Evolutionary conservation across 2,888 invertebrate species (phyloP).

Genomic region (Hedychridium roseum): DNA sequence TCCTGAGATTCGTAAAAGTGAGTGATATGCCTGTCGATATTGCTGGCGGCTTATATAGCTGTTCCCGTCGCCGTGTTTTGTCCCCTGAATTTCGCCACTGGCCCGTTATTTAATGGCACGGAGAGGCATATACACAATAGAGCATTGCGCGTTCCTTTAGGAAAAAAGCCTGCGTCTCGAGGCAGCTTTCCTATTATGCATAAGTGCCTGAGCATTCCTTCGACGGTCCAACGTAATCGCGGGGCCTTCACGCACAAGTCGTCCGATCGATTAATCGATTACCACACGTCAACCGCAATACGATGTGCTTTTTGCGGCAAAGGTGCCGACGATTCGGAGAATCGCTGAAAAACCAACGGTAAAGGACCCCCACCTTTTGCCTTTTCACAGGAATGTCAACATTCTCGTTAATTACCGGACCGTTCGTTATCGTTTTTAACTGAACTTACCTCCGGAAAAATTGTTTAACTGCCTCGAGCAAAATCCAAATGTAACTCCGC

Average conservation of each 20-base stretch:
- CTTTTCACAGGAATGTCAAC: too few species aligned
- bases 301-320: too few species aligned
- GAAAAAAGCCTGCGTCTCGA: constrained; percentile 26
- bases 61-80: constrained; percentile 30
- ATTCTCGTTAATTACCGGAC: too few species aligned
- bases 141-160: constrained; percentile 25
- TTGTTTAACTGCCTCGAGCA: too few species aligned
- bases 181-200: constrained; percentile 26
- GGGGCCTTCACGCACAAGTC: constrained; percentile 16
- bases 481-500: too few species aligned
- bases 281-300: too few species aligned
- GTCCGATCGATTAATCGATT: constrained; percentile 25
- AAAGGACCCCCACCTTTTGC: too few species aligned
- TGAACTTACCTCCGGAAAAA: too few species aligned
- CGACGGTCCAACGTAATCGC: constrained; percentile 14
- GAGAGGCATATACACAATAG: constrained; percentile 14
- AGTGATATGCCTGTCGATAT: constrained; percentile 43
- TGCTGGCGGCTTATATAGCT: constrained; percentile 48
- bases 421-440: too few species aligned
- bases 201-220: constrained; percentile 26
- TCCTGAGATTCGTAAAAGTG: constrained; percentile 30
- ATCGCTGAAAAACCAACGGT: too few species aligned
- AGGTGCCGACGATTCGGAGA: too few species aligned
- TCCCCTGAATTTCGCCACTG: constrained; percentile 42
- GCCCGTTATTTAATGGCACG: constrained; percentile 41